Evolutionary conservation across 2,888 invertebrate genomes (phyloP).

Genomic region (Pachymerium ferrugineum): DNA sequence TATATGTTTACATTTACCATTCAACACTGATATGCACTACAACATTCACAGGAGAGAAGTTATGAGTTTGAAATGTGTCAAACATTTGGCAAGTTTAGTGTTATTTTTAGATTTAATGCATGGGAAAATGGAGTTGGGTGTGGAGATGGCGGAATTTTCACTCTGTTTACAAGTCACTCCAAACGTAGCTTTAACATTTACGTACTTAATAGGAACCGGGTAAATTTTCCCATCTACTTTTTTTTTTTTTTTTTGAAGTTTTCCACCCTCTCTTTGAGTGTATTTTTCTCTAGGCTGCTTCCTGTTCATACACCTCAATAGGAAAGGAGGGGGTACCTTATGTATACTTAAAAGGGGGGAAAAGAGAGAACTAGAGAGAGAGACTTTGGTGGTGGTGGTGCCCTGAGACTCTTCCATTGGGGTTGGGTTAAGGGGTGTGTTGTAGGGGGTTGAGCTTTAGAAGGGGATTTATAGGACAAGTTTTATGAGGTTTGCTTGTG

Average conservation of each 20-base stretch:
- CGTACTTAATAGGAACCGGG: not conserved
- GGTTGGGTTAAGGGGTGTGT: not conserved
- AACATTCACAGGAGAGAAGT: not conserved
- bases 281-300: not conserved
- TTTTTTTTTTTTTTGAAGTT: not conserved
- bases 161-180: slow-evolving; percentile 15
- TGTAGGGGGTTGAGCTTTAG: not conserved
- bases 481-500: slow-evolving; percentile 7
- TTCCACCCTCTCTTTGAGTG: not conserved
- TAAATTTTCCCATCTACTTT: not conserved
- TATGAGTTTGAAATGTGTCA: not conserved
- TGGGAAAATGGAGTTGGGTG: slow-evolving; percentile 27
- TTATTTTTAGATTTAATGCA: slow-evolving; percentile 22
- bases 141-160: slow-evolving; percentile 25
- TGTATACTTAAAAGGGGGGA: slow-evolving; percentile 16
- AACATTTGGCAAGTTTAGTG: not conserved
- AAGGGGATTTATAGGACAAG: not conserved
- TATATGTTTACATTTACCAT: no score
- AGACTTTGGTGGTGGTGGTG: not conserved
- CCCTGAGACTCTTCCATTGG: not conserved
- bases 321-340: not conserved
- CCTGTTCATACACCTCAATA: not conserved
- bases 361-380: not conserved
- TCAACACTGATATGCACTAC: no score
- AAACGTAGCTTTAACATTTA: not conserved